Evolutionary conservation across 2,797 vertebrate species (phyloP).

Genomic region (Galago senegalensis): DNA sequence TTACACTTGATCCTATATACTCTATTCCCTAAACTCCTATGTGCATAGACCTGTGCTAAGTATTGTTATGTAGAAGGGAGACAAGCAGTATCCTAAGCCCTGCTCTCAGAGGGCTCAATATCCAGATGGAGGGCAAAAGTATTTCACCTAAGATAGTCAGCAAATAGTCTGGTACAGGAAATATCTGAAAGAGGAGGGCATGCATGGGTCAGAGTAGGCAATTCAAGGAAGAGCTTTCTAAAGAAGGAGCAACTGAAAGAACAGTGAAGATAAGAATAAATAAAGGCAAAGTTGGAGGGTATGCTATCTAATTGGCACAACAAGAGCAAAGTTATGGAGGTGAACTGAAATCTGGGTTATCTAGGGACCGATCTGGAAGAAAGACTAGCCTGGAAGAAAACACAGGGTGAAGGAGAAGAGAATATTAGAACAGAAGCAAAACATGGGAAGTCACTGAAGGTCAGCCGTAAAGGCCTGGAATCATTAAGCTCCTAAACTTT

Average conservation of each 20-base stretch:
- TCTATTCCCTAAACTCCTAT: conserved; percentile 4
- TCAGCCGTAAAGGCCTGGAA: neutral
- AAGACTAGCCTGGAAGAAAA: conserved; percentile 26
- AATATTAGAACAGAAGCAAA: conserved; percentile 31
- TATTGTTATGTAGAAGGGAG: neutral
- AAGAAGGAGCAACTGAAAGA: conserved; percentile 53
- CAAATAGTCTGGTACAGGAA: neutral
- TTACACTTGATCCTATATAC: neutral
- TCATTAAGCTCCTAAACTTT: neutral
- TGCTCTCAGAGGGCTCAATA: conserved; percentile 13
- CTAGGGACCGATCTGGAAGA: neutral
- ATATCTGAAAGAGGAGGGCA: neutral
- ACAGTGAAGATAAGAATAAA: neutral
- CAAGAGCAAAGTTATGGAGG: conserved; percentile 21
- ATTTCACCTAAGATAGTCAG: neutral
- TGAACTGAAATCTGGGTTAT: conserved; percentile 31
- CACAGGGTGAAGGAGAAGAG: conserved; percentile 13
- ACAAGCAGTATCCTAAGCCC: neutral
- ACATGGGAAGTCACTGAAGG: neutral
- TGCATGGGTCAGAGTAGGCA: neutral
- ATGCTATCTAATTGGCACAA: neutral
- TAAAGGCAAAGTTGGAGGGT: neutral
- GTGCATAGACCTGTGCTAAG: neutral
- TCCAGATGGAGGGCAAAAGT: conserved; percentile 15
- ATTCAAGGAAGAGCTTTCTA: conserved; percentile 7